A percentile compares a stretch with the other conserved stretches of the same genome.
Evolutionary conservation across 2,888 invertebrate species (phyloP).

Genomic region (Listrodromus nycthemerus): DNA sequence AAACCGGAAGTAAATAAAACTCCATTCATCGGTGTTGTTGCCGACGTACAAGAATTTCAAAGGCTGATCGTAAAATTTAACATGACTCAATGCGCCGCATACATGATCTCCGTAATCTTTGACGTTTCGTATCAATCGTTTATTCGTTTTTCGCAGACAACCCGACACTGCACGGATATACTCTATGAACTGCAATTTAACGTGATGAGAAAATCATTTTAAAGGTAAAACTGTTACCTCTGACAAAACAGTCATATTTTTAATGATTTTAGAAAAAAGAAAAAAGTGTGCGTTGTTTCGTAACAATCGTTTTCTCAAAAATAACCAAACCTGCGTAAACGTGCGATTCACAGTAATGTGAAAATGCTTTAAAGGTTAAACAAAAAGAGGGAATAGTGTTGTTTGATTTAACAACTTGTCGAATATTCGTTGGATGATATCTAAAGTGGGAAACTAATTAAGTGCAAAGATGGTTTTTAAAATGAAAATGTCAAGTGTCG

Average conservation of each 20-base stretch:
- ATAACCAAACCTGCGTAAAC: too few species aligned
- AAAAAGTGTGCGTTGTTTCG: too few species aligned
- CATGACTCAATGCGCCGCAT: conserved; percentile 65
- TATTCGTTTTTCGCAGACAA: background rate
- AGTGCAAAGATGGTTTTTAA: background rate
- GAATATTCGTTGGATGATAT: too few species aligned
- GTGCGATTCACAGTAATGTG: too few species aligned
- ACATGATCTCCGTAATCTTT: conserved; percentile 62
- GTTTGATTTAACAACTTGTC: too few species aligned
- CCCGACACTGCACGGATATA: background rate
- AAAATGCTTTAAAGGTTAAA: too few species aligned
- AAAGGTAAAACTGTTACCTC: background rate
- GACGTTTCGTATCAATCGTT: conserved; percentile 54
- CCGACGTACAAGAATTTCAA: conserved; percentile 69
- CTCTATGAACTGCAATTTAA: conserved; percentile 1
- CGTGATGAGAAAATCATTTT: background rate
- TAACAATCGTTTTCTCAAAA: too few species aligned
- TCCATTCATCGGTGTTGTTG: conserved; percentile 57
- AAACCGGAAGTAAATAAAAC: conserved; percentile 33
- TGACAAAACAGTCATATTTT: background rate
- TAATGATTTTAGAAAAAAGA: background rate
- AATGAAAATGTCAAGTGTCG: background rate
- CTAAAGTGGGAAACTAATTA: too few species aligned
- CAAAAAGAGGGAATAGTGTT: too few species aligned
- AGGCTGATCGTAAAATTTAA: conserved; percentile 72